Conservation (phyloP, 2,888 invertebrate species). For the Amblyjoppa fuscipennis region DNA sequence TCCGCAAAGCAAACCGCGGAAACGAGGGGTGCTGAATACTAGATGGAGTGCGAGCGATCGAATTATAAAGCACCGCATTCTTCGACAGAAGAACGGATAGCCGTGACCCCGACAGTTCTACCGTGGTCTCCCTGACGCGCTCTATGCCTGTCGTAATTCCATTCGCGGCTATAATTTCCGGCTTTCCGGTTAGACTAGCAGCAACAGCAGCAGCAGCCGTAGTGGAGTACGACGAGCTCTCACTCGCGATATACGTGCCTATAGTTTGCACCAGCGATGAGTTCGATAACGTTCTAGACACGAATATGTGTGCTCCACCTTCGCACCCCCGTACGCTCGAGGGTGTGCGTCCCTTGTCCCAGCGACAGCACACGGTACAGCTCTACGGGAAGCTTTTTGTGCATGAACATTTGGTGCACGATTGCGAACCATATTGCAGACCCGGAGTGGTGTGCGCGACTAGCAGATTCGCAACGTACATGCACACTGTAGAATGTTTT, state of each 20-base stretch:
- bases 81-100: slow-evolving; percentile 61
- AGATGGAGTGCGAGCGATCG: slow-evolving; percentile 60
- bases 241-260: slow-evolving; percentile 9
- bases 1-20: slow-evolving; percentile 52
- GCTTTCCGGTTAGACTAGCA: slow-evolving; percentile 63
- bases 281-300: slow-evolving; percentile 59
- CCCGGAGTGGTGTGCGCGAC: slow-evolving; percentile 35
- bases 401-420: slow-evolving; percentile 26
- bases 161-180: slow-evolving; percentile 69
- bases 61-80: slow-evolving; percentile 67
- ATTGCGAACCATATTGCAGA: slow-evolving; percentile 47
- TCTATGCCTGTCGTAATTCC: slow-evolving; percentile 60
- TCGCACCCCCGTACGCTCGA: slow-evolving; percentile 48
- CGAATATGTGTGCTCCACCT: slow-evolving; percentile 54
- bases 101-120: slow-evolving; percentile 54
- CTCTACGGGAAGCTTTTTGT: slow-evolving; percentile 31
- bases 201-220: slow-evolving; percentile 22
- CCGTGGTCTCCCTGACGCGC: slow-evolving; percentile 34
- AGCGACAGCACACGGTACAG: slow-evolving; percentile 21
- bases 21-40: slow-evolving; percentile 43
- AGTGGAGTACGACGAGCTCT: slow-evolving; percentile 25
- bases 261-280: slow-evolving; percentile 50
- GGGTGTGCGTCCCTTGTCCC: slow-evolving; percentile 55
- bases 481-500: slow-evolving; percentile 10
- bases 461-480: slow-evolving; percentile 47